A percentile compares a stretch with the other conserved stretches of the same genome.
phyloP scores from a whole-genome alignment of 2,113 vertebrate species.

The Vombatus ursinus region DNA sequence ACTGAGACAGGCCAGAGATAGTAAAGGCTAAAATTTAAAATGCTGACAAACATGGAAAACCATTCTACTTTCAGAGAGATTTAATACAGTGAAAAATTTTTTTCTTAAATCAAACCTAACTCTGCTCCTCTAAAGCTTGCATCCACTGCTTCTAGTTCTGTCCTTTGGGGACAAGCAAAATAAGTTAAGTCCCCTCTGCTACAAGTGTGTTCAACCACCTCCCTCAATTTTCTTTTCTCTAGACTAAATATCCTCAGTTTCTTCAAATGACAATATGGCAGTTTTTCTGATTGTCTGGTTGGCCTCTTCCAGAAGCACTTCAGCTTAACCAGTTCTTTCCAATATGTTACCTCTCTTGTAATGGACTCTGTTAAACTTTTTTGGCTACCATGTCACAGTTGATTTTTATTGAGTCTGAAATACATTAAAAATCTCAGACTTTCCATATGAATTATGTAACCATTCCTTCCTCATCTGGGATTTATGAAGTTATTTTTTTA shows the following conservation, averaged over 20 bases:
- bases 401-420: background rate
- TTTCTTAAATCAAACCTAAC: too few species aligned
- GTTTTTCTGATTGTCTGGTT: background rate
- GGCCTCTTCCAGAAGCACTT: background rate
- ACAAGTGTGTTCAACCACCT: background rate
- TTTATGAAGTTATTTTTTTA: background rate
- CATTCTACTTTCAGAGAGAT: background rate
- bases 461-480: background rate
- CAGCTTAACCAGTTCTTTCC: background rate
- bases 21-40: background rate
- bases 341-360: background rate
- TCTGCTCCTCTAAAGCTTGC: background rate
- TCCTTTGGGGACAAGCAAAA: background rate
- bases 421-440: background rate
- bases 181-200: background rate
- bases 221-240: background rate
- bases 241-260: background rate
- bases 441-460: background rate
- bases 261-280: background rate
- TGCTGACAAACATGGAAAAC: background rate
- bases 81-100: background rate
- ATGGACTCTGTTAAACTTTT: background rate
- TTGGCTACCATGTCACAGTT: background rate
- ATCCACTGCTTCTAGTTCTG: background rate
- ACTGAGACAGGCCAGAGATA: background rate